Evolutionary conservation across 2,888 invertebrate genomes (phyloP), one percentile per base, ranked within the genome.

Genomic region (Mellilla xanthometata): DNA sequence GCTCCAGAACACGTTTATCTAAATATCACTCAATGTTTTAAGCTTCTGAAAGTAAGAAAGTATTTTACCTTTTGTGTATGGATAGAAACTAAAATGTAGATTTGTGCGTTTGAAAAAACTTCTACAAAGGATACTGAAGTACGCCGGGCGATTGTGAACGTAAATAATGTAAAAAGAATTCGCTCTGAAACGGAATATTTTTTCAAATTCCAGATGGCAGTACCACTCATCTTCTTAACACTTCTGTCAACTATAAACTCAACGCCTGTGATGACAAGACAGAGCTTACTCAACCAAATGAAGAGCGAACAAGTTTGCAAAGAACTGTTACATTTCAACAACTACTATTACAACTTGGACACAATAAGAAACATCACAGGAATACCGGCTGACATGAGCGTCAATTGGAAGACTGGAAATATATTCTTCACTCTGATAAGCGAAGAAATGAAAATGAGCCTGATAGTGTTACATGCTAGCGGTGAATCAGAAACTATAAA

Each of bases 391-490:
- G 89, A 89, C 19, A 76, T 89, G 70, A 78, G 71, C 49, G 64
- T 87, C 0, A 78, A 88, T 43, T 89, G 86, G 86, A 81, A 82
- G 41, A 81, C 86, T 0, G 81, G 76, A 0, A 82, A 82, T 5
- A 30, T 87, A 2, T 89, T 73, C 45, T 89, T 79, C 35, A 88
- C 89, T 0, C 57, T 84, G 0, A 84, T 89, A 30, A 85, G 75
- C 32, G 79, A 85, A 3, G 81, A 82, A 58, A 82, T 86, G 83
- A 82, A 80, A 31, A 87, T 89, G 87, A 75, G 61, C 9, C 56
- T 88, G 0, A 79, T 83, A 72, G 59, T 81, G 0, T 28, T 86
- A 29, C 69, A 68, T n/a, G 62, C 76, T 0, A 78, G 75, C 13
- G 81, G 81, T 0, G 81, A 83, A 39, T 35, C 71, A 0, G 77